Evolutionary conservation across 2,797 vertebrate species (phyloP).

Genomic region (Schizothorax lantsangensis): DNA sequence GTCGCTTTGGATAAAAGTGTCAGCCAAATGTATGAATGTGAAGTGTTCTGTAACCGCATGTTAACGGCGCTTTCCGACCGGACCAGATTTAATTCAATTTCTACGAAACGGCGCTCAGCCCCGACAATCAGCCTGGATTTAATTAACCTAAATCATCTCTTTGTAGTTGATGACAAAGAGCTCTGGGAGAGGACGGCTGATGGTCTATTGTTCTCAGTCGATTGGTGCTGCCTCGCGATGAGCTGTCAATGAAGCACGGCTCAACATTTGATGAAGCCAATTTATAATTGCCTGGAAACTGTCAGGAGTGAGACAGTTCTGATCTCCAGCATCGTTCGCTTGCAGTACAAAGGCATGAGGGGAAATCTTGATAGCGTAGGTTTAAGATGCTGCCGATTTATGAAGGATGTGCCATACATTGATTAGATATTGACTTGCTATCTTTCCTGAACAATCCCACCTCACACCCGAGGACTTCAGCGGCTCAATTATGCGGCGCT

Average conservation of each 20-base stretch:
- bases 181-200: constrained; percentile 76
- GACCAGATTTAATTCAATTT: constrained; percentile 77
- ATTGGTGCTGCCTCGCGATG: constrained; percentile 62
- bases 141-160: constrained; percentile 82
- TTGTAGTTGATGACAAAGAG: constrained; percentile 82
- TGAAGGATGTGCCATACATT: neutral
- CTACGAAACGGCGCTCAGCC: constrained; percentile 66
- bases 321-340: neutral
- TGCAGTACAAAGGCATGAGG: neutral
- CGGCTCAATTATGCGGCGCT: constrained; percentile 90
- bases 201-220: constrained; percentile 79
- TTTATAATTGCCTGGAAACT: constrained; percentile 61
- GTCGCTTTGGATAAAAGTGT: neutral
- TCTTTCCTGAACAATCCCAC: constrained; percentile 77
- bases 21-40: neutral
- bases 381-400: neutral
- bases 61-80: constrained; percentile 61
- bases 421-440: neutral
- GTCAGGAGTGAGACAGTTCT: constrained; percentile 43
- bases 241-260: constrained; percentile 67
- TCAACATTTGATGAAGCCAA: constrained; percentile 62
- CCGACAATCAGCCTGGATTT: constrained; percentile 77
- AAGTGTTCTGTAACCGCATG: constrained; percentile 3
- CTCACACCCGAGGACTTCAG: constrained; percentile 83
- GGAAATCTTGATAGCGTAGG: neutral